A percentile compares a stretch with the other conserved stretches of the same genome.
Evolutionary conservation across 1,140 invertebrate species (phyloP).

Genomic region (Phortica variegata): DNA sequence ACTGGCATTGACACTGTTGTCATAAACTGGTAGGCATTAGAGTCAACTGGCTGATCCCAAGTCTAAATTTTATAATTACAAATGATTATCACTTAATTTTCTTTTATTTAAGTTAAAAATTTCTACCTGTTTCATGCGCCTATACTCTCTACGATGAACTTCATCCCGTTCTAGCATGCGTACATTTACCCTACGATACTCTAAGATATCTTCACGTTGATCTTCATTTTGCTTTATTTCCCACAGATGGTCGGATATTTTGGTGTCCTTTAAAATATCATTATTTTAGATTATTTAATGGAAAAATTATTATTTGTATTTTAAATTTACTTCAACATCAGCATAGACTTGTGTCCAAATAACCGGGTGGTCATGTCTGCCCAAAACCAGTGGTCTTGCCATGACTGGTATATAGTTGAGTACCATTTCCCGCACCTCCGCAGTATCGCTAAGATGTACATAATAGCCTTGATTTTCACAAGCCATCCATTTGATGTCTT

Average conservation of each 20-base stretch:
- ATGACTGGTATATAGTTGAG: slow-evolving; percentile 89
- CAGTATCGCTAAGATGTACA: slow-evolving; percentile 87
- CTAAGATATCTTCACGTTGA: slow-evolving; percentile 65
- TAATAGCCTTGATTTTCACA: slow-evolving; percentile 93
- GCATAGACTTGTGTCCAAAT: slow-evolving; percentile 93
- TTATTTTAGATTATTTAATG: slow-evolving; percentile 8
- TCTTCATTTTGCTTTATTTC: slow-evolving; percentile 75
- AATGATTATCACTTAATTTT: neutral
- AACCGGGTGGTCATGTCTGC: slow-evolving; percentile 74
- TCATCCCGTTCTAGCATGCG: slow-evolving; percentile 41
- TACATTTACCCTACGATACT: slow-evolving; percentile 34
- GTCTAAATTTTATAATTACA: slow-evolving; percentile 58
- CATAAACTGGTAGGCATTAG: slow-evolving; percentile 73
- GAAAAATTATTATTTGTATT: neutral
- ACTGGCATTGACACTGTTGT: slow-evolving; percentile 91
- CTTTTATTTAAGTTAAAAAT: neutral
- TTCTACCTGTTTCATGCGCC: slow-evolving; percentile 42
- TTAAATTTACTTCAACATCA: slow-evolving; percentile 72
- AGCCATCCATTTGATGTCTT: slow-evolving; percentile 94
- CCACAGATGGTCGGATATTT: slow-evolving; percentile 88
- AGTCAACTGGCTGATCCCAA: slow-evolving; percentile 64
- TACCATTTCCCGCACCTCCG: slow-evolving; percentile 93
- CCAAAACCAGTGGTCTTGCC: slow-evolving; percentile 82
- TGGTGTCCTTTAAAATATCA: slow-evolving; percentile 67
- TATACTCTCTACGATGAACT: slow-evolving; percentile 33